Base-by-base conservation (phyloP, 2,797 vertebrate species). In the Pteropus rufus region DNA sequence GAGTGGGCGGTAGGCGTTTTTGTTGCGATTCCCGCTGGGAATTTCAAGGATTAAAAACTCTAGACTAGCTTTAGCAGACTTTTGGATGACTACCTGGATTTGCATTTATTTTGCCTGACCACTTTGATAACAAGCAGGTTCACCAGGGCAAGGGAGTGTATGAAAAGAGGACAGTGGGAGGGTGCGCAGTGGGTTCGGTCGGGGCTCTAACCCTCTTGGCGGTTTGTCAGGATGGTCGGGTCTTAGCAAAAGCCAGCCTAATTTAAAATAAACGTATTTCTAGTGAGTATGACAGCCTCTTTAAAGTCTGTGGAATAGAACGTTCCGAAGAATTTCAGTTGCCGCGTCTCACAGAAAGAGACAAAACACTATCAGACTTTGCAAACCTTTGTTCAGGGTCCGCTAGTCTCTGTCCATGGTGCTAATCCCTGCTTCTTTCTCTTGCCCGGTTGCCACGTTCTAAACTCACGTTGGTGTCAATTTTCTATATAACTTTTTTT, bases 381-480 rank as follows among this genome's bases (percentile, higher is more conserved):
- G n/a, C 31, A 86, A 89, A 70, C 44, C 62, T 92, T 67, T 21
- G 44, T 67, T 80, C 18, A 2, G 18, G 34, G 26, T 52, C 41
- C 39, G 91, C n/a, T 80, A 0, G 41, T 85, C 96, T 97, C 98
- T 98, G 98, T 98, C 98, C 98, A 98, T 98, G 98, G 98, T 98
- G 86, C 98, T 98, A 97, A 92, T 60, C 70, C 58, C 24, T 95
- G 44, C 54, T n/a, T 82, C 5, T 41, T 58, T 89, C 34, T 87
- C 21, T 52, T 60, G 75, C 70, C 10, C 0, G 44, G 56, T 60
- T 77, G 31, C 52, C 75, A 69, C 11, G 7, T 76, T 79, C 44
- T 93, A 84, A 96, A 91, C 19, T 70, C 29, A 85, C 2, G 29
- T 5, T 34, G 69, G n/a, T 95, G 81, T 91, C 26, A 79, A 54